phyloP scores from a whole-genome alignment of 2,888 invertebrate genomes.

The Rapana venosa region DNA sequence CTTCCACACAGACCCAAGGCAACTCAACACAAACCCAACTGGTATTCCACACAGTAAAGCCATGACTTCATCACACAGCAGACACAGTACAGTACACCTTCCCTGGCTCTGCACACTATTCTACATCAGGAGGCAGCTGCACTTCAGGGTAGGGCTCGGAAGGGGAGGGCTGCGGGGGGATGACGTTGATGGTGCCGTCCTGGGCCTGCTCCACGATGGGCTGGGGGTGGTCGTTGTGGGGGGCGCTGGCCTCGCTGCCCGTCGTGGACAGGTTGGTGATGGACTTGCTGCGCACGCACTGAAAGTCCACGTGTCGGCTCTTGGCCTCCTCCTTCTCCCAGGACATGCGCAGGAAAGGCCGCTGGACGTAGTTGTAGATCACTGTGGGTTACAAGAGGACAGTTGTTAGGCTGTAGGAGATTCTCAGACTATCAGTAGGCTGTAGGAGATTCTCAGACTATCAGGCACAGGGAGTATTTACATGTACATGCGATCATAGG shows the following conservation, averaged over 20 bases:
- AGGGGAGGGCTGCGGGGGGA: conserved; percentile 78
- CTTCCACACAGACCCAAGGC: too few species aligned
- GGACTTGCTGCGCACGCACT: conserved; percentile 98
- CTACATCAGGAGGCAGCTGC: conserved; percentile 67
- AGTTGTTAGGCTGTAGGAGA: too few species aligned
- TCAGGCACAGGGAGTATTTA: too few species aligned
- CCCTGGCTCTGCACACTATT: neutral
- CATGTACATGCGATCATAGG: too few species aligned
- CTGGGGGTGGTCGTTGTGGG: conserved; percentile 47
- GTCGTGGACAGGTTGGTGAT: conserved; percentile 95
- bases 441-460: too few species aligned
- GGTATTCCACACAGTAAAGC: too few species aligned
- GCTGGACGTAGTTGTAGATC: conserved; percentile 99
- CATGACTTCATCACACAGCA: too few species aligned
- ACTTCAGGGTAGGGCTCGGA: conserved; percentile 74
- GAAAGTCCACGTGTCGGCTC: conserved; percentile 98
- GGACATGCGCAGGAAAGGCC: conserved; percentile 99
- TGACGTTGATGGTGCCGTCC: conserved; percentile 78
- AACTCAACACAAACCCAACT: too few species aligned
- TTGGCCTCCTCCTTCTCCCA: conserved; percentile 99
- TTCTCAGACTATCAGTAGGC: too few species aligned
- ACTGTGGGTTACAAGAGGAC: conserved; percentile 80
- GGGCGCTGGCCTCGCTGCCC: conserved; percentile 87
- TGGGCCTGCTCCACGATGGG: conserved; percentile 62
- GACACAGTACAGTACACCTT: too few species aligned